Base-by-base conservation (phyloP, 1,140 invertebrate genomes). In the Lepidotrigona ventralis region DNA sequence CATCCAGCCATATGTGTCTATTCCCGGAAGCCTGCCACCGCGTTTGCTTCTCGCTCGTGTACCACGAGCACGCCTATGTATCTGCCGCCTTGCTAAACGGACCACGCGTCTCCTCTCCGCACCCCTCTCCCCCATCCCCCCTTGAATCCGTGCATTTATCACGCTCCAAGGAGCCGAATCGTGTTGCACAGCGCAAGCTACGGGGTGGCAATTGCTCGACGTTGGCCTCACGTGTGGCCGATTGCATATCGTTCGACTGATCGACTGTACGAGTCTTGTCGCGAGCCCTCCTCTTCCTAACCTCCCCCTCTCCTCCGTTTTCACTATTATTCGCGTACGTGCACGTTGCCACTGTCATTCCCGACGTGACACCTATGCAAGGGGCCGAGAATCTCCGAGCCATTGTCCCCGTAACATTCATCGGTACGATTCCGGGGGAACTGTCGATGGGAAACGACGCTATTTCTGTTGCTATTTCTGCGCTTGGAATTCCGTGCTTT, bases 211-310 rank as follows among this genome's bases (percentile, higher is more conserved):
- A 86, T 86, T 74, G 82, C 64, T 51, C 66, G 71, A 56, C 39
- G 39, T 46, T 51, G 77, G 78, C 68, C 73, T 53, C 80, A 88
- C 79, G 72, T 88, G 79, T 79, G 64, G 72, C 39, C 60, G 71
- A 79, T 54, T 85, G 29, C 79, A 29, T 85, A 78, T 85, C 76
- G 66, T 68, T 51, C 58, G 79, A 80, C 85, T 64, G 87, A 85
- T 88, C 79, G 73, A 70, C 74, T 76, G 68, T 63, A 70, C 54
- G 64, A 58, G 64, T 70, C 21, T n/a, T 33, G 46, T 68, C 63
- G 60, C 60, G 29, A 29, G 15, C 26, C 58, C 6, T 46, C 39
- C 39, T 5, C 39, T 8, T 8, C 39, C 39, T 8, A n/a, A n/a
- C 39, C 8, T 46, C 39, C 39, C 9, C 39, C 39, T 46, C 39